Evolutionary conservation across 1,140 invertebrate genomes (phyloP).

Genomic region (Zaprionus gabonicus): DNA sequence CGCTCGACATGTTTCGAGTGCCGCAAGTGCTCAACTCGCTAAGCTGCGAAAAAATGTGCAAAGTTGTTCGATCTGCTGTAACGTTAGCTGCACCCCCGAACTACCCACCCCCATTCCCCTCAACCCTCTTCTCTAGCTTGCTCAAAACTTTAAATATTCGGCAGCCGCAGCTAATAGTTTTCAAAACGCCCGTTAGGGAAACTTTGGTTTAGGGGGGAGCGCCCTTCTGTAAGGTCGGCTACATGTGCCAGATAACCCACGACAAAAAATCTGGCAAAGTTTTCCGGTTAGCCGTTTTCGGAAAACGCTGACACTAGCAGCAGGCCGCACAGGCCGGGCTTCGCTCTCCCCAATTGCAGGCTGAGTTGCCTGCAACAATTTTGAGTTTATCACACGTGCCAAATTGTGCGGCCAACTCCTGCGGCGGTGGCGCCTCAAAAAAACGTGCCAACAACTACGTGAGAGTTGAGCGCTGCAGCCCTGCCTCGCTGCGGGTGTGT

Average conservation of each 20-base stretch:
- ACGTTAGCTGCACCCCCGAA: not conserved
- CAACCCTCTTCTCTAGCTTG: not conserved
- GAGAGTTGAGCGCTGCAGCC: conserved; percentile 52
- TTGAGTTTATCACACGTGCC: conserved; percentile 81
- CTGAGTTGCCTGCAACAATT: conserved; percentile 70
- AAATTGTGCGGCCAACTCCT: conserved; percentile 75
- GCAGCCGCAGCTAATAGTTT: conserved; percentile 66
- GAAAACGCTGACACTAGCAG: conserved; percentile 34
- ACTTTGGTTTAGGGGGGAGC: conserved; percentile 39
- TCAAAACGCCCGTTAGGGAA: conserved; percentile 47
- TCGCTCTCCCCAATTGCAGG: conserved; percentile 41
- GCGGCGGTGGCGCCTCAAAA: conserved; percentile 53
- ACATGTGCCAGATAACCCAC: conserved; percentile 71
- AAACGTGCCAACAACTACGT: conserved; percentile 70
- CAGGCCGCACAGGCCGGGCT: not conserved
- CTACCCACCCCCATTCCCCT: not conserved
- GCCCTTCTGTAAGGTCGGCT: conserved; percentile 62
- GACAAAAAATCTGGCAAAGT: conserved; percentile 58
- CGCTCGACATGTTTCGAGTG: conserved; percentile 4
- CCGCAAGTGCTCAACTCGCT: conserved; percentile 1
- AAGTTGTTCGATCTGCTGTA: conserved; percentile 10
- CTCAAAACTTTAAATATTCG: conserved; percentile 51
- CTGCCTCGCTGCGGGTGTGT: not conserved
- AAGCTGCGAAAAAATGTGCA: conserved; percentile 16
- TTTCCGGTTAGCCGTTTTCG: conserved; percentile 25